Evolutionary conservation across 2,888 invertebrate genomes (phyloP).

Genomic region (Philaethria dido): DNA sequence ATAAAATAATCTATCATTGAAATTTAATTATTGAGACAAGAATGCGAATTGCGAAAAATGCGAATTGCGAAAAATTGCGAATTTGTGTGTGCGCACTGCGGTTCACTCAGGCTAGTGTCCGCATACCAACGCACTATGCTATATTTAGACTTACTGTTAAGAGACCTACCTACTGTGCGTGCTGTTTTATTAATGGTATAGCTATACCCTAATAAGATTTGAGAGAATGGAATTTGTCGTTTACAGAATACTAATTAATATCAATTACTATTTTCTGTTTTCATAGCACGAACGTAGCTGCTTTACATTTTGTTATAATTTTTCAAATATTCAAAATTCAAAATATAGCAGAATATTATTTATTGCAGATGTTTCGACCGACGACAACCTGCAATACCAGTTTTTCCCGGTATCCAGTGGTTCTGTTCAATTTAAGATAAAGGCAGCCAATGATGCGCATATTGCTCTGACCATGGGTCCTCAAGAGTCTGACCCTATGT

Average conservation of each 20-base stretch:
- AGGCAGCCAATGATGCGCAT: constrained; percentile 93
- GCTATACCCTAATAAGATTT: constrained; percentile 28
- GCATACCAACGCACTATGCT: constrained; percentile 63
- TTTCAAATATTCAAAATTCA: not conserved
- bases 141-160: constrained; percentile 66
- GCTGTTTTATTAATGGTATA: constrained; percentile 51
- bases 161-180: constrained; percentile 57
- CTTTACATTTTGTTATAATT: not conserved
- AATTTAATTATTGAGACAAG: not conserved
- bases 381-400: constrained; percentile 91
- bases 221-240: constrained; percentile 1
- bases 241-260: constrained; percentile 16
- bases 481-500: constrained; percentile 89
- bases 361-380: constrained; percentile 90
- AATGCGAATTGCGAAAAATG: too few relatives aligned
- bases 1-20: not conserved
- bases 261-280: constrained; percentile 7
- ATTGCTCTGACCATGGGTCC: constrained; percentile 90
- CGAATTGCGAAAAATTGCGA: too few relatives aligned
- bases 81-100: constrained; percentile 37
- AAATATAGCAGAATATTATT: too few relatives aligned
- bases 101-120: constrained; percentile 42
- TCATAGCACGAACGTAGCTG: not conserved
- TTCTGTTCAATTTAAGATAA: constrained; percentile 90
- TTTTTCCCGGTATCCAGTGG: constrained; percentile 89